Conservation (phyloP, 2,888 invertebrate species). For the Hermaeophaga mercurialis region DNA sequence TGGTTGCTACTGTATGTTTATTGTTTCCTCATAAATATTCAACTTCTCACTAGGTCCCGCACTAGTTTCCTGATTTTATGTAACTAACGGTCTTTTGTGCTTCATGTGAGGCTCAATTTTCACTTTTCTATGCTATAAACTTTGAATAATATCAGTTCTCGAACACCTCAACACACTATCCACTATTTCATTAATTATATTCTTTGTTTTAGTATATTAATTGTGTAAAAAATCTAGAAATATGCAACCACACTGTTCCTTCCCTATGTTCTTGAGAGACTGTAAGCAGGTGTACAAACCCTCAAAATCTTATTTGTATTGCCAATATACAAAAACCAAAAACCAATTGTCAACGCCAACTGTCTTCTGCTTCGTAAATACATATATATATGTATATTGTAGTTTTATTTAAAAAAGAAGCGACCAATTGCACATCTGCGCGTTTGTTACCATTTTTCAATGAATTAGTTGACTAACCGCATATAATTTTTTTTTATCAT, state of each 20-base stretch:
- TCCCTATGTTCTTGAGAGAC: constrained; percentile 27
- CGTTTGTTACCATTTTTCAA: constrained; percentile 7
- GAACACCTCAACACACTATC: constrained; percentile 26
- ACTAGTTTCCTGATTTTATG: constrained; percentile 39
- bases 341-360: neutral
- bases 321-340: neutral
- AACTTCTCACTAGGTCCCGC: constrained; percentile 25
- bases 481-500: too few species aligned
- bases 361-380: neutral
- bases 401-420: too few species aligned
- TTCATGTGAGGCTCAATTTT: constrained; percentile 27
- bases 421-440: too few species aligned
- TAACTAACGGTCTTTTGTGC: constrained; percentile 39
- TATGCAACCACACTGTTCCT: constrained; percentile 38
- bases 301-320: neutral
- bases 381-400: too few species aligned
- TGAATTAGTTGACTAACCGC: constrained; percentile 3
- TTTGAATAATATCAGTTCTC: constrained; percentile 9
- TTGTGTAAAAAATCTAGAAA: constrained; percentile 35
- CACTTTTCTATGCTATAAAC: constrained; percentile 16
- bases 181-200: constrained; percentile 23
- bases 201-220: constrained; percentile 34
- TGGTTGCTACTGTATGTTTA: constrained; percentile 19
- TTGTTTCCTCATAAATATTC: constrained; percentile 28
- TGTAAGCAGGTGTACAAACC: constrained; percentile 16